phyloP scores from a whole-genome alignment of 2,797 vertebrate species.

The Lagocephalus sceleratus region DNA sequence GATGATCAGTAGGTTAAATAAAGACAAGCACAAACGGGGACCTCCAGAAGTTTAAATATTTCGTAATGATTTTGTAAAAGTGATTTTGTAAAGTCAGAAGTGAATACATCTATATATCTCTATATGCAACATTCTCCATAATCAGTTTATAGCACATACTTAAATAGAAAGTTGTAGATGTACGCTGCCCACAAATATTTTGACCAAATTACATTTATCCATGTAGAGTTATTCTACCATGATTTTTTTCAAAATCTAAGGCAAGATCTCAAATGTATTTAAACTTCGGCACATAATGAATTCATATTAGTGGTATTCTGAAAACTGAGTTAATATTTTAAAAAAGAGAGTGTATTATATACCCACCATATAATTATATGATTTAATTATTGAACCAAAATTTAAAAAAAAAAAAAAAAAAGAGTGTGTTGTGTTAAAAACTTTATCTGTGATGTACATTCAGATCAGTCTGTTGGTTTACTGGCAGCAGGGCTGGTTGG shows the following conservation, averaged over 20 bases:
- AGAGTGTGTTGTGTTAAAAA: constrained; percentile 15
- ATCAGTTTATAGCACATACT: constrained; percentile 28
- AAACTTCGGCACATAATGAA: no score
- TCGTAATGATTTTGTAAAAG: constrained; percentile 34
- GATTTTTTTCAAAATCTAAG: not conserved
- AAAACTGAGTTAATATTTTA: no score
- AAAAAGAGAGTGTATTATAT: no score
- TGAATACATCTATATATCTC: constrained; percentile 10
- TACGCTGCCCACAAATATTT: constrained; percentile 14
- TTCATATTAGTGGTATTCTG: no score
- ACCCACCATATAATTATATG: no score
- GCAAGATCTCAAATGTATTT: no score
- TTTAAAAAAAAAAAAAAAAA: not conserved
- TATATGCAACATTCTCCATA: no score
- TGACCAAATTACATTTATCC: not conserved
- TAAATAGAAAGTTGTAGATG: constrained; percentile 22
- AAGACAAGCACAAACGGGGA: constrained; percentile 23
- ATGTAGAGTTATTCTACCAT: not conserved
- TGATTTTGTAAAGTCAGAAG: constrained; percentile 28
- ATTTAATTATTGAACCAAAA: not conserved
- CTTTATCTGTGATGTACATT: constrained; percentile 2
- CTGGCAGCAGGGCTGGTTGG: constrained; percentile 33
- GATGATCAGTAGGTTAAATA: constrained; percentile 2
- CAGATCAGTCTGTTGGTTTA: constrained; percentile 56
- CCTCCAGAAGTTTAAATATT: constrained; percentile 1